Percentiles rank a stretch among this genome's conserved stretches.
Conservation (phyloP, 1,140 invertebrate species). For the Bombus soroeensis region DNA sequence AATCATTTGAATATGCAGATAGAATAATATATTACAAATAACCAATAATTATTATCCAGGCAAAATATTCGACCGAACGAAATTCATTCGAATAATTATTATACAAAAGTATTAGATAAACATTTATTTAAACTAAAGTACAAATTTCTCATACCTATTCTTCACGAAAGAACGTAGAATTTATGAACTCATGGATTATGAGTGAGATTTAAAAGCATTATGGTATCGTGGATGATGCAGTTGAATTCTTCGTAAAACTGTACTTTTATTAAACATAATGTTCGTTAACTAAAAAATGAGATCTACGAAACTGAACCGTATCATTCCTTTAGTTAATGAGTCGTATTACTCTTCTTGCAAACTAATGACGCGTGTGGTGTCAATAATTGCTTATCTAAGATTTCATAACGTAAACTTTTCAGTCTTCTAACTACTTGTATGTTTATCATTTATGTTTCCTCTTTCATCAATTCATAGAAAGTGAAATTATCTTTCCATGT, state of each 20-base stretch:
- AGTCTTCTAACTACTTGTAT: background rate
- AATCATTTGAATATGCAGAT: conserved; percentile 5
- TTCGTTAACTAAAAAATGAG: too few relatives aligned
- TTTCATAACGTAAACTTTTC: background rate
- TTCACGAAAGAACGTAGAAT: too few relatives aligned
- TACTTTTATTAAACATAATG: too few relatives aligned
- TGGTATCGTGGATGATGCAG: too few relatives aligned
- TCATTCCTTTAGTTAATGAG: background rate
- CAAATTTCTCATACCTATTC: background rate
- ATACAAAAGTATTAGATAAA: background rate
- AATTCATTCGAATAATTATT: conserved; percentile 7
- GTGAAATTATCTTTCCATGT: background rate
- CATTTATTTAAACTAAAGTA: background rate
- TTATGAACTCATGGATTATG: too few relatives aligned
- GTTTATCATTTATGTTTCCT: background rate
- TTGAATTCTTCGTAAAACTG: too few relatives aligned
- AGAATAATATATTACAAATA: conserved; percentile 1
- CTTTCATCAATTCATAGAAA: background rate
- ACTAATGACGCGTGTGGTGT: background rate
- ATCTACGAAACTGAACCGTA: too few relatives aligned
- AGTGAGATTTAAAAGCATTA: too few relatives aligned
- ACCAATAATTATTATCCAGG: conserved; percentile 4
- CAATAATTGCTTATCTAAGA: background rate
- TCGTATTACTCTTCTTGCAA: background rate
- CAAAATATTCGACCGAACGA: background rate